Conservation (phyloP, 1,140 invertebrate genomes). For the Pachypsylla venusta region DNA sequence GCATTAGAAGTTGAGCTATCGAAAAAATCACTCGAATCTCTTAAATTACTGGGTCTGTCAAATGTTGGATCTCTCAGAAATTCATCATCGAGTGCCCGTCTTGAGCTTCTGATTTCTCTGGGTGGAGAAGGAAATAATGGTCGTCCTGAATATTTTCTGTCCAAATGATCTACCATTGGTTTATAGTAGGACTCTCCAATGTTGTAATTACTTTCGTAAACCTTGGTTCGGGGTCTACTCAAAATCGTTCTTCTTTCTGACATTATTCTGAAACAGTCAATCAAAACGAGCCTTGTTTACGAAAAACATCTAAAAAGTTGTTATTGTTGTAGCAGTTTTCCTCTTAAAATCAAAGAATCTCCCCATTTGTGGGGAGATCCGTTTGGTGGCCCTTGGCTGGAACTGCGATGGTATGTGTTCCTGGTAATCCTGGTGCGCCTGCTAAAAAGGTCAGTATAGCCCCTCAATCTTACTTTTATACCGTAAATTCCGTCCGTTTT, state of each 20-base stretch:
- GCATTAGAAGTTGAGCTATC: neutral
- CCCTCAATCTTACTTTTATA: no score
- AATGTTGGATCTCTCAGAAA: slow-evolving; percentile 15
- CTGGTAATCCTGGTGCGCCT: no score
- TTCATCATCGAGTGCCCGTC: slow-evolving; percentile 16
- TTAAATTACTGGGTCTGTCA: neutral
- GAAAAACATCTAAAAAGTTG: no score
- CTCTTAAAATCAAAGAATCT: no score
- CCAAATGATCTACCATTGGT: slow-evolving; percentile 51
- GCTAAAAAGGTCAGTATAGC: no score
- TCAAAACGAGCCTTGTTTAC: neutral
- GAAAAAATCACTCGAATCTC: neutral
- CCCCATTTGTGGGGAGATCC: no score
- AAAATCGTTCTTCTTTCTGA: slow-evolving; percentile 18
- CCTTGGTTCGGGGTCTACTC: slow-evolving; percentile 39
- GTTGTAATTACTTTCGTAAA: slow-evolving; percentile 66
- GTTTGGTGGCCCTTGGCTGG: no score
- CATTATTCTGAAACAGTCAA: slow-evolving; percentile 14
- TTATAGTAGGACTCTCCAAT: slow-evolving; percentile 63
- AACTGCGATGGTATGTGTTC: no score
- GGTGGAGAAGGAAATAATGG: slow-evolving; percentile 32
- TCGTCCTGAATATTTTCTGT: slow-evolving; percentile 45
- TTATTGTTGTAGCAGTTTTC: no score
- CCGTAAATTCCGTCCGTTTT: no score
- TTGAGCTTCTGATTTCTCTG: slow-evolving; percentile 18